Percentiles rank a stretch among this genome's conserved stretches.
Evolutionary conservation across 2,113 vertebrate genomes (phyloP).

Genomic region (Halichoeres trimaculatus): DNA sequence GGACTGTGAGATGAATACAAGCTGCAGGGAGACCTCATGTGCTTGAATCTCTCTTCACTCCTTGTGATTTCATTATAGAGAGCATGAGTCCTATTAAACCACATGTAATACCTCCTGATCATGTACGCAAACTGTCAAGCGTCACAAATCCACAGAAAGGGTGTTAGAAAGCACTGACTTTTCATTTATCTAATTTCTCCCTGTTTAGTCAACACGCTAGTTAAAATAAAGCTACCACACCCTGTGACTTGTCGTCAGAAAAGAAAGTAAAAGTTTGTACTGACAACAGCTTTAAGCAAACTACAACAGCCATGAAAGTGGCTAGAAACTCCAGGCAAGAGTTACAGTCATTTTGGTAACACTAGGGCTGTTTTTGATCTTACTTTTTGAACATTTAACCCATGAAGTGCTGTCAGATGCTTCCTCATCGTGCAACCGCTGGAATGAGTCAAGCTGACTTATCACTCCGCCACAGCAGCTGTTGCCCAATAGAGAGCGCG

Average conservation of each 20-base stretch:
- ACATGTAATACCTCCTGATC: neutral
- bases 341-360: neutral
- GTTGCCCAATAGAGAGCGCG: slow-evolving; percentile 73
- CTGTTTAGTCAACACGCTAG: neutral
- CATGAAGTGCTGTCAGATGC: slow-evolving; percentile 15
- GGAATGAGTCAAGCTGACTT: slow-evolving; percentile 45
- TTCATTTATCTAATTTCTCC: neutral
- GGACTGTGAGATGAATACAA: neutral
- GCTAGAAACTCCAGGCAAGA: fast-evolving
- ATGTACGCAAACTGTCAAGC: neutral
- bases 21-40: neutral
- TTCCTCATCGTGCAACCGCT: slow-evolving; percentile 59
- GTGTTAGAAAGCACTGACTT: neutral
- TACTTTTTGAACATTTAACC: neutral
- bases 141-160: neutral
- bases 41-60: slow-evolving; percentile 32
- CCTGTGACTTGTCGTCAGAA: neutral
- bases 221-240: neutral
- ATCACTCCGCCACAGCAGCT: slow-evolving; percentile 50
- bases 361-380: neutral
- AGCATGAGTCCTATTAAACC: neutral
- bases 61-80: neutral
- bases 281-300: neutral
- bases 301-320: too few species aligned
- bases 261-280: neutral